Evolutionary conservation across 2,797 vertebrate genomes (phyloP), one percentile per base, ranked within the genome.

Genomic region (Amniataba percoides): DNA sequence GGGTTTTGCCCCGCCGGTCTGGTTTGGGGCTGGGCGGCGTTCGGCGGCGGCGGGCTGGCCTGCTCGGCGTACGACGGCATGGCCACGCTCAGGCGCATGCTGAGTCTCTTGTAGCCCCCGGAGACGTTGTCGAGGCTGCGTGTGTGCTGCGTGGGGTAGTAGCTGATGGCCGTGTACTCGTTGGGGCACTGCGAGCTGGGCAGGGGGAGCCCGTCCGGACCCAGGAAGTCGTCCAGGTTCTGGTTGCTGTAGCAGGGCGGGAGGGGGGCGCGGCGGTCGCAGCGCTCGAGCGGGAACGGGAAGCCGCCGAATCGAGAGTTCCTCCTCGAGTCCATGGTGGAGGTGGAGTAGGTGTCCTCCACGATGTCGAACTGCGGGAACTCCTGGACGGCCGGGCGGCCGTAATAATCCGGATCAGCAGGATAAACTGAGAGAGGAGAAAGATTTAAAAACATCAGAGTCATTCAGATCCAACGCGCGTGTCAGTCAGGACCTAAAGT

Each of bases 181-280:
- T 97, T 96, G 84, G 97, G 97, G 87, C 97, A 97, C 82, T 97
- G 96, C 0, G 96, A 87, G 7, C 92, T 92, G 46, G 93, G 95
- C 5, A 93, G 72, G 0, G 97, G 97, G 19, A 85, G 90, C 0
- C 97, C 95, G 1, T 93, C 93, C 0, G 95, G 95, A 10, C 95
- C 96, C 80, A 98, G 92, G 92, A 99, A 97, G 85, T 98, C 97
- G 68, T 99, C 97, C 91, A 99, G 95, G 93, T 97, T 97, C 91
- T 98, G 97, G 92, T 97, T 97, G 95, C 97, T 99, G 87, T 99
- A 99, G 90, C 97, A 97, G 0, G 98, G 97, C 0, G 98, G 97
- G 27, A 99, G 94, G 0, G 98, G 98, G 0, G 98, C 97, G 1
- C 98, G 95, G 46, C 98, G 97, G 91, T 97, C 97, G 3, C 88